phyloP scores from a whole-genome alignment of 2,888 invertebrate species.

The Agriopis leucophaearia region DNA sequence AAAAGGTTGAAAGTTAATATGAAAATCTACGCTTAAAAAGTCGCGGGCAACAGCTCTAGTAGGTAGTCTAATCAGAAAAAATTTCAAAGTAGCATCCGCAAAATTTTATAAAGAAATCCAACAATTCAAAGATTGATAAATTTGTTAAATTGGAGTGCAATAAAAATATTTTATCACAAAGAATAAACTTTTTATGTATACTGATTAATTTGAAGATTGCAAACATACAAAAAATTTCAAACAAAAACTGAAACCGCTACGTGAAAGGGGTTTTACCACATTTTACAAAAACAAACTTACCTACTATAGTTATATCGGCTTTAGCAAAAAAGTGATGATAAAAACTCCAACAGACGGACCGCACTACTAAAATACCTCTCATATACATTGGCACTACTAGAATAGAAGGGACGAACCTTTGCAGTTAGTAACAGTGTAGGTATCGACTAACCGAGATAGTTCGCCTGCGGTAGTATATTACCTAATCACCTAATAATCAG shows the following conservation, averaged over 20 bases:
- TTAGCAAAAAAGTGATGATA: slow-evolving; percentile 1
- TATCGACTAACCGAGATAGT: neutral
- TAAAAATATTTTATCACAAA: neutral
- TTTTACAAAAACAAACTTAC: slow-evolving; percentile 5
- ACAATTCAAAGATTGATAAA: too few species aligned
- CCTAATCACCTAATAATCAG: neutral
- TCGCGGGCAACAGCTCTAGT: too few species aligned
- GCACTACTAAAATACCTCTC: neutral
- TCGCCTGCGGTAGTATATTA: neutral
- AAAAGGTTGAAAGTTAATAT: too few species aligned
- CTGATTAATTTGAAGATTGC: slow-evolving; percentile 16
- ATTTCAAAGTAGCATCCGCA: too few species aligned
- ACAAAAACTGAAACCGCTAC: slow-evolving; percentile 14
- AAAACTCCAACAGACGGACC: neutral
- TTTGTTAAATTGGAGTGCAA: too few species aligned
- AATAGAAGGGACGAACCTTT: neutral
- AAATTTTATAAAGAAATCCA: neutral
- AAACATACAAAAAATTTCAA: slow-evolving; percentile 7
- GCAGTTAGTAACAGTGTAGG: neutral
- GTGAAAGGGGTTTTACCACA: slow-evolving; percentile 21
- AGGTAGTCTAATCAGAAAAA: too few species aligned
- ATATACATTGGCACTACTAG: neutral
- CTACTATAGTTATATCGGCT: neutral
- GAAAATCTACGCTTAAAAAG: too few species aligned
- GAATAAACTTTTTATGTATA: neutral